Base-by-base conservation (phyloP, 92 coral and sea anemone genomes). In the Phenganax marumi region DNA sequence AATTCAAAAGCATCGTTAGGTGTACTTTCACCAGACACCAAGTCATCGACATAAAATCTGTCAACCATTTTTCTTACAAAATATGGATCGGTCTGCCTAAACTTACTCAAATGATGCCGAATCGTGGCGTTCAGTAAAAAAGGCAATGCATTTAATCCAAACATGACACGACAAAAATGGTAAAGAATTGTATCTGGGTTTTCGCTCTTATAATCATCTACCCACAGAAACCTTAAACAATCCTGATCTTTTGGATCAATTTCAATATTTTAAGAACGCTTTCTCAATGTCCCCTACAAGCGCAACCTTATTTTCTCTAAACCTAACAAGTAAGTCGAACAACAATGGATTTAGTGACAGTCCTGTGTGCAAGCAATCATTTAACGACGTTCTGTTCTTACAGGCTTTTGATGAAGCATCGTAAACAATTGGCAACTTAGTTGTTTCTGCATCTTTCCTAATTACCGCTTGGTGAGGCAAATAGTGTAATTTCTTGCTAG, bases 201-300 rank as follows among this genome's bases (percentile, higher is more conserved):
- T 13, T 33, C 51, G 8, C 70, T 50, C 33, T 49, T 23, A 8
- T 25, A 25, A 39, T 90, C 70, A 14, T 87, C 91, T 21, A 54
- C 58, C 93, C 91, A 90, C 89, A 84, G 25, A 81, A 88, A 87
- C 19, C 91, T n/a, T n/a, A n/a, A n/a, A n/a, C n/a, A n/a, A n/a
- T n/a, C n/a, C n/a, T n/a, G n/a, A n/a, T n/a, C n/a, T n/a, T n/a
- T n/a, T n/a, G n/a, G n/a, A n/a, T n/a, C n/a, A n/a, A n/a, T n/a
- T n/a, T n/a, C n/a, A n/a, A n/a, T n/a, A n/a, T n/a, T n/a, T n/a
- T n/a, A n/a, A n/a, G n/a, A n/a, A n/a, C n/a, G n/a, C n/a, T n/a
- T n/a, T 33, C 0, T 85, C 68, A 49, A 83, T 84, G 52, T 88
- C 85, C 3, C 75, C 88, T 13, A 81, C 81, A 0, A 88, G 79